These are phyloP conservation scores for Acanthurus leucopareius DNA, from an alignment of 2,797 vertebrate species.

Conservation along the genomic window DNA sequence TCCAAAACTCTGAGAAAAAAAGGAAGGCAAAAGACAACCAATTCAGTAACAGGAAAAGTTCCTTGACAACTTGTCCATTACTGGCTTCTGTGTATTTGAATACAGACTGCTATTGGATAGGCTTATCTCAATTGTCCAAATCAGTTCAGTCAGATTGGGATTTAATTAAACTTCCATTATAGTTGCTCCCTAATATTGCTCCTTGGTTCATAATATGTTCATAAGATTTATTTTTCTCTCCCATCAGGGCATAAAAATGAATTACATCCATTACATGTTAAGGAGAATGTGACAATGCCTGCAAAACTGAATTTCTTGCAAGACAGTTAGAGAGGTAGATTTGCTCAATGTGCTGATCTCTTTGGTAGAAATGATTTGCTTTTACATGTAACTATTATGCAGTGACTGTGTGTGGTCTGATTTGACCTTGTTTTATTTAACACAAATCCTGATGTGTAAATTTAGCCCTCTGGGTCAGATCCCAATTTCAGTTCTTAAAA, in stretches of 20 bases:
- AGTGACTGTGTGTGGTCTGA: neutral
- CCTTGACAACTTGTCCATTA: too few species aligned
- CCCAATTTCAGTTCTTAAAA: neutral
- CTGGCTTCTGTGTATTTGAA: too few species aligned
- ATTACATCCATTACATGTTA: slow-evolving; percentile 4
- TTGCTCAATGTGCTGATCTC: neutral
- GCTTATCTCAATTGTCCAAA: neutral
- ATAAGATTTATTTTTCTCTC: neutral
- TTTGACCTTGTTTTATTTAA: neutral
- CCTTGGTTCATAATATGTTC: slow-evolving; percentile 4
- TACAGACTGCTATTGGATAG: neutral
- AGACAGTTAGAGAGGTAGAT: neutral
- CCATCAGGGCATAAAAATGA: slow-evolving; percentile 1
- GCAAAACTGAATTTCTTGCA: neutral
- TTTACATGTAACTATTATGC: neutral
- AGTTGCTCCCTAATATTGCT: slow-evolving; percentile 1
- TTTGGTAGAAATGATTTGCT: neutral
- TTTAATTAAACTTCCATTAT: slow-evolving; percentile 12
- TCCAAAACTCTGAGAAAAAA: slow-evolving; percentile 91
- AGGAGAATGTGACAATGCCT: neutral
- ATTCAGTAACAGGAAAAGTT: too few species aligned
- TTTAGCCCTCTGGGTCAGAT: neutral
- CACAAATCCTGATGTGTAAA: neutral
- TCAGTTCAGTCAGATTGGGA: neutral
- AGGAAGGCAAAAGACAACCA: neutral